Evolutionary conservation across 2,888 invertebrate species (phyloP), one percentile per base, ranked within the genome.

Genomic region (Heteropelma amictum): DNA sequence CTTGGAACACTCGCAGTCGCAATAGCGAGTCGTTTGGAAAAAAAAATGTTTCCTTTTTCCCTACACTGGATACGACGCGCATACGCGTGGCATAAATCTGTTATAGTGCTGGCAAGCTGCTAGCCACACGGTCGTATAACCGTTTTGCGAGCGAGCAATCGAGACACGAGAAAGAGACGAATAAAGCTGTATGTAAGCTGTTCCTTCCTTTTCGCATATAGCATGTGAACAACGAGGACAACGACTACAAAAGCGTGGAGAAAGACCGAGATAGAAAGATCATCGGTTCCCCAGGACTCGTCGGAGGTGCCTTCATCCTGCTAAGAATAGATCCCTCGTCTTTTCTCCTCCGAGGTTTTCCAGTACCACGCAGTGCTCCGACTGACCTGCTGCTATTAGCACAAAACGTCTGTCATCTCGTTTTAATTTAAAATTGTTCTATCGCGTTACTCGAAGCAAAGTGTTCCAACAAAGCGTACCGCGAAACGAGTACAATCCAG

Each of bases 31-130:
- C 73, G 58, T 47, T 30, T 54, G 49, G 45, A 28, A 45, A 60
- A 61, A 21, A 12, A 49, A 3, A 1, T 53, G 10, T 35, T 14
- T 63, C 26, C n/a, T 68, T 47, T 60, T 51, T 58, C 21, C 26
- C 19, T 19, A 49, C 38, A 33, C 58, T 38, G 63, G 67, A 67
- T 54, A 56, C 67, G 71, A 70, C 71, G 56, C 33, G 49, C 67
- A 75, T 67, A 75, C 71, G 75, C 75, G 75, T 71, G 71, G 75
- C 71, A 71, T 75, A 75, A 75, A 75, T 75, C 71, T 75, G 61
- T 75, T 75, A 71, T 71, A 75, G 61, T 51, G 67, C 71, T 51
- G 71, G 26, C 56, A 63, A 67, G 71, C 67, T 33, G 67, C 56
- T 40, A 56, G 56, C 71, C 47, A 51, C 58, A 67, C 75, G 71